Percentiles rank a stretch among this genome's conserved stretches.
These are phyloP conservation scores for Drosophila erecta DNA, from an alignment of 1,140 invertebrate genomes.

Conservation along the genomic window DNA sequence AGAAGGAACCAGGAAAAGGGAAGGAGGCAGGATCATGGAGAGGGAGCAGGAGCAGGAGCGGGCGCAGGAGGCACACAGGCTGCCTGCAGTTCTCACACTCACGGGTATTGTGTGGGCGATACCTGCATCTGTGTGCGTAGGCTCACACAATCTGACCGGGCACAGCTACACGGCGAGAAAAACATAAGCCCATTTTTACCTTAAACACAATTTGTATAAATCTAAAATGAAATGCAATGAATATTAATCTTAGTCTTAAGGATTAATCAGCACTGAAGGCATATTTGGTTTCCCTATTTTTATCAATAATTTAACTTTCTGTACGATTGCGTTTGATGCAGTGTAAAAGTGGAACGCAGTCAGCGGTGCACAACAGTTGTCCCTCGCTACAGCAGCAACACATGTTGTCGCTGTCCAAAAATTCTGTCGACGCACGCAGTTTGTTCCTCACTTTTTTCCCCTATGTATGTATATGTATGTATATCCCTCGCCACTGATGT, in stretches of 20 bases:
- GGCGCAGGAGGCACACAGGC: constrained; percentile 18
- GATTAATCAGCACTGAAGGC: too few relatives aligned
- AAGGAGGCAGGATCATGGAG: constrained; percentile 8
- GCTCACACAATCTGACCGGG: constrained; percentile 62
- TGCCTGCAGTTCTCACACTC: constrained; percentile 71
- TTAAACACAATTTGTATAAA: too few relatives aligned
- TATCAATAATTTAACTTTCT: too few relatives aligned
- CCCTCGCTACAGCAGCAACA: constrained; percentile 49
- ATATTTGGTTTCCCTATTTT: too few relatives aligned
- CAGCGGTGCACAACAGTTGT: constrained; percentile 69
- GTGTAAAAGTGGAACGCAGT: constrained; percentile 5
- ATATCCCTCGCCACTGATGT: constrained; percentile 16
- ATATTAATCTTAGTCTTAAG: too few relatives aligned
- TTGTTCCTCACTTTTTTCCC: constrained; percentile 18
- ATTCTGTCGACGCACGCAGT: constrained; percentile 55
- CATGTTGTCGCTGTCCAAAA: constrained; percentile 73
- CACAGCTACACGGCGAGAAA: constrained; percentile 49
- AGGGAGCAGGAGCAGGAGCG: not conserved
- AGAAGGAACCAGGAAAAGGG: constrained; percentile 28
- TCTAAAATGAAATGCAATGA: too few relatives aligned
- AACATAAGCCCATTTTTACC: not conserved
- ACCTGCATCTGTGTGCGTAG: constrained; percentile 22
- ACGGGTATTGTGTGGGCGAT: constrained; percentile 62
- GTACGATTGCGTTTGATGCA: not conserved
- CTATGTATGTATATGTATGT: not conserved